Evolutionary conservation across 1,140 invertebrate genomes (phyloP).

Genomic region (Polyergus mexicanus): DNA sequence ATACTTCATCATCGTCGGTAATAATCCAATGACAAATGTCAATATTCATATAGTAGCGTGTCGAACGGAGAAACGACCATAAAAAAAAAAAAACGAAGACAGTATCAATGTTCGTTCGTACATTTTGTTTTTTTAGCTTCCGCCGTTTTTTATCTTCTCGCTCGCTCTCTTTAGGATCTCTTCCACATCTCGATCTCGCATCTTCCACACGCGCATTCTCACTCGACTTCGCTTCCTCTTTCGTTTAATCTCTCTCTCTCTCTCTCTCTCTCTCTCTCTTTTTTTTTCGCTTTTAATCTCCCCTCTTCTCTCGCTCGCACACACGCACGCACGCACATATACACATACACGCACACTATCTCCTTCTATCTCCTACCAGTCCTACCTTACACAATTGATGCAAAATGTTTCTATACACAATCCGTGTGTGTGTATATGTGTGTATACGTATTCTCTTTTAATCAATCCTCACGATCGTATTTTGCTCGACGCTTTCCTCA

Average conservation of each 20-base stretch:
- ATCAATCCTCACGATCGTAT: conserved; percentile 72
- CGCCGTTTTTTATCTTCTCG: conserved; percentile 73
- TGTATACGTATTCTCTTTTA: conserved; percentile 61
- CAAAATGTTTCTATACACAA: conserved; percentile 85
- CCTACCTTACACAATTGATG: conserved; percentile 85
- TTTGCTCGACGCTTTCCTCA: conserved; percentile 82
- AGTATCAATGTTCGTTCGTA: conserved; percentile 84
- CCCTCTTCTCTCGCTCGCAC: conserved; percentile 80
- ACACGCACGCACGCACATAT: conserved; percentile 58
- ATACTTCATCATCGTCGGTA: conserved; percentile 80
- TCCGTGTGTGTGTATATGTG: conserved; percentile 79
- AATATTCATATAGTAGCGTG: conserved; percentile 82
- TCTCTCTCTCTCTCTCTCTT: no score
- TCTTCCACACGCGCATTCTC: conserved; percentile 73
- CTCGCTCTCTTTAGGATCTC: conserved; percentile 64
- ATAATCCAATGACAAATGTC: conserved; percentile 84
- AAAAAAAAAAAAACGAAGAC: conserved; percentile 83
- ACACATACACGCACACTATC: conserved; percentile 54
- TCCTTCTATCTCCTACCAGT: conserved; percentile 84
- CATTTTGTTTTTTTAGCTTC: conserved; percentile 83
- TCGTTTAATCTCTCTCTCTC: conserved; percentile 67
- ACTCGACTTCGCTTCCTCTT: conserved; percentile 62
- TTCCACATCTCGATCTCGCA: conserved; percentile 65
- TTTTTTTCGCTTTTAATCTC: conserved; percentile 76
- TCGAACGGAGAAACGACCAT: conserved; percentile 82